A percentile compares a stretch with the other conserved stretches of the same genome.
Conservation (phyloP, 2,113 vertebrate genomes). For the Seriola dumerili region DNA sequence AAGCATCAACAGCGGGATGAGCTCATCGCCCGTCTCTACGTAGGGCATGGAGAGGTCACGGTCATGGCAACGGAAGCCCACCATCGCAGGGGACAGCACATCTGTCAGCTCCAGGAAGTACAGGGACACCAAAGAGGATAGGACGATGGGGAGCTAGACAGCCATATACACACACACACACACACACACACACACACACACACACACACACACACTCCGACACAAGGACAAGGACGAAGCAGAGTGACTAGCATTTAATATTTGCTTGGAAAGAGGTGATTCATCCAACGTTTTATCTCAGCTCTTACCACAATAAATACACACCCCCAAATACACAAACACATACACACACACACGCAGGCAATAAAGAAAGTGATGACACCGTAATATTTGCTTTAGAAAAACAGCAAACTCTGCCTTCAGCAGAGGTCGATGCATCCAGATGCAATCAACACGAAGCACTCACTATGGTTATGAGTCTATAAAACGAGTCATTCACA, state of each 20-base stretch:
- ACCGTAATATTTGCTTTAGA: neutral
- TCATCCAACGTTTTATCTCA: conserved; percentile 26
- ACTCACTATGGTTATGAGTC: neutral
- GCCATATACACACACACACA: neutral
- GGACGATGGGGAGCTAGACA: conserved; percentile 92
- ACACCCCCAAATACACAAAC: neutral
- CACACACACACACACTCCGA: conserved; percentile 3
- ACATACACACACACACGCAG: conserved; percentile 12
- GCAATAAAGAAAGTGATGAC: conserved; percentile 4
- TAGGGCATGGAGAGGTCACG: conserved; percentile 96
- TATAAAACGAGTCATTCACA: conserved; percentile 21
- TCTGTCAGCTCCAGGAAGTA: conserved; percentile 98
- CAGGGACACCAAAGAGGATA: conserved; percentile 93
- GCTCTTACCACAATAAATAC: neutral
- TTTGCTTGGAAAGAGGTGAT: conserved; percentile 25
- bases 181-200: conserved; percentile 10
- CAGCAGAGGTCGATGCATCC: neutral
- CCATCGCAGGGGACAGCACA: conserved; percentile 92
- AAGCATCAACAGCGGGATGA: conserved; percentile 95
- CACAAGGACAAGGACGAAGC: conserved; percentile 42
- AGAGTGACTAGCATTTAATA: conserved; percentile 43
- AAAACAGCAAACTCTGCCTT: neutral
- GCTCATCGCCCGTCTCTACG: conserved; percentile 94
- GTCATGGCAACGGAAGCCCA: conserved; percentile 96
- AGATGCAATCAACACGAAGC: conserved; percentile 20